These are phyloP conservation scores for Eustalomyia histrio DNA, from an alignment of 2,888 invertebrate species.

Conservation along the genomic window DNA sequence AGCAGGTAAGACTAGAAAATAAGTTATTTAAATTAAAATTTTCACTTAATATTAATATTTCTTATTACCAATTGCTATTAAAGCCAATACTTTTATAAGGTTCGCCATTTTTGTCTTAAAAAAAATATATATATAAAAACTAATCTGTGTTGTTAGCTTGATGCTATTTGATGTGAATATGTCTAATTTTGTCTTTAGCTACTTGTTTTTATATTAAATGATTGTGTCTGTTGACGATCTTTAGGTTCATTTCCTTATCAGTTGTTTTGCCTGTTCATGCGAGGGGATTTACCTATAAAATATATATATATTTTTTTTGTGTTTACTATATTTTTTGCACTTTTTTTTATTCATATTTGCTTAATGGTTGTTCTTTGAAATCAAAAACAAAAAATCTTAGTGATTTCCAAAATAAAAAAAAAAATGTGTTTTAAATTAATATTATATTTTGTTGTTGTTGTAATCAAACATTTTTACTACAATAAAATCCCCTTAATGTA, in stretches of 20 bases:
- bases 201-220: conserved; percentile 2
- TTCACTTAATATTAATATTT: no score
- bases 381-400: not conserved
- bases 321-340: not conserved
- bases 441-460: no score
- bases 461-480: no score
- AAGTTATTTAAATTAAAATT: not conserved
- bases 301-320: not conserved
- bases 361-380: not conserved
- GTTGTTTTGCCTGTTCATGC: not conserved
- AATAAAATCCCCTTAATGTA: no score
- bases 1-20: conserved; percentile 61
- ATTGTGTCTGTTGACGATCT: conserved; percentile 37
- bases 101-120: conserved; percentile 37
- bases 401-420: not conserved
- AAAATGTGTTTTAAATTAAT: no score
- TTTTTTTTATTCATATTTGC: not conserved
- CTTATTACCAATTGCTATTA: conserved; percentile 40
- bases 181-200: not conserved
- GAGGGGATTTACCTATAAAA: conserved; percentile 39
- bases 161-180: not conserved
- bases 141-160: not conserved
- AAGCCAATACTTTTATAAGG: conserved; percentile 26
- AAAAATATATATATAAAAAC: not conserved
- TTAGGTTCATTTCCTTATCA: conserved; percentile 47